These are phyloP conservation scores for Abrostola tripartita DNA, from an alignment of 2,888 invertebrate species.

Conservation along the genomic window DNA sequence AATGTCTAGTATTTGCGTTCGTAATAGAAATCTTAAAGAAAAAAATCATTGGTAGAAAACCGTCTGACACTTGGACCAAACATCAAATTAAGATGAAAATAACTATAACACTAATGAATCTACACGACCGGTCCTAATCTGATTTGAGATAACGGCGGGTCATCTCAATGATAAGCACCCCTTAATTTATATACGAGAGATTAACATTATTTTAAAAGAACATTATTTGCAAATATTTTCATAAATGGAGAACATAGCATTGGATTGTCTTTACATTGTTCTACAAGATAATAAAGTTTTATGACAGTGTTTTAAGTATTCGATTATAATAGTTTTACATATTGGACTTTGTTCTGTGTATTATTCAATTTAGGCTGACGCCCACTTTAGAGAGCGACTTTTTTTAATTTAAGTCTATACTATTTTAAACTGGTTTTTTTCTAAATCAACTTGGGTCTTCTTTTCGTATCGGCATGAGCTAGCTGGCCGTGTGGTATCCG, in stretches of 20 bases:
- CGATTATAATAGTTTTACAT: background rate
- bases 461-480: no score
- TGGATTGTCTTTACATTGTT: constrained; percentile 13
- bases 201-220: constrained; percentile 25
- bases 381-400: no score
- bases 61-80: constrained; percentile 2
- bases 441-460: no score
- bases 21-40: no score
- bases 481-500: no score
- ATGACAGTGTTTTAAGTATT: constrained; percentile 3
- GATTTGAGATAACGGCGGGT: constrained; percentile 49
- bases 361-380: background rate
- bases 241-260: constrained; percentile 20
- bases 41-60: no score
- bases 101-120: constrained; percentile 55
- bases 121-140: constrained; percentile 52
- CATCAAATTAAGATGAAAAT: constrained; percentile 33
- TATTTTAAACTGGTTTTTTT: background rate
- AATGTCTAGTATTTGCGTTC: no score
- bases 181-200: constrained; percentile 35
- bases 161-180: constrained; percentile 45
- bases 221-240: constrained; percentile 15
- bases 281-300: constrained; percentile 26
- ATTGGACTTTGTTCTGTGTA: constrained; percentile 1
- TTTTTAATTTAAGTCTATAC: background rate